A percentile compares a stretch with the other conserved stretches of the same genome.
These are phyloP conservation scores for Sphaeridia pumilis DNA, from an alignment of 2,888 invertebrate species.

Conservation along the genomic window DNA sequence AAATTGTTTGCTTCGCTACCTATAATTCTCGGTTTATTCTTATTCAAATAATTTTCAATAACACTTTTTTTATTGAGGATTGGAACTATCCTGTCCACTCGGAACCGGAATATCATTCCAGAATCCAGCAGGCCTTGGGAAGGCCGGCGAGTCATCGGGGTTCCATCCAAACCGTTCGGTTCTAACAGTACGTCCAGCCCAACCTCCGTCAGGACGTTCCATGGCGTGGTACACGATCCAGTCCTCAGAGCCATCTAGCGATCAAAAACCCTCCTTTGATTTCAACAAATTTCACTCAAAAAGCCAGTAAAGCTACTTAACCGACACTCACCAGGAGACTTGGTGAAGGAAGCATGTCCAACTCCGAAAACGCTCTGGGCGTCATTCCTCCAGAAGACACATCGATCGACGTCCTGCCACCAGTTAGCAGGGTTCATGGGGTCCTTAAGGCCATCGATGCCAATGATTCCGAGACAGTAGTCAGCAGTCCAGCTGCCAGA, in stretches of 20 bases:
- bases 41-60: no score
- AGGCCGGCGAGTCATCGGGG: neutral
- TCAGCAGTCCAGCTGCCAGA: conserved; percentile 33
- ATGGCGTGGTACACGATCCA: conserved; percentile 36
- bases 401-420: conserved; percentile 19
- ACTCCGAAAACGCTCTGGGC: conserved; percentile 27
- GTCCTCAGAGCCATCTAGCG: conserved; percentile 29
- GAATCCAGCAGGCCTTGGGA: neutral
- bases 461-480: conserved; percentile 31
- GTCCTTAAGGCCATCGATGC: conserved; percentile 27
- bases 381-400: conserved; percentile 33
- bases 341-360: conserved; percentile 32
- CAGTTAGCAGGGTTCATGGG: conserved; percentile 28
- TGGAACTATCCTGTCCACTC: neutral
- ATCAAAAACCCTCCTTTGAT: no score
- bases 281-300: no score
- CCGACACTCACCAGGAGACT: conserved; percentile 20
- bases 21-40: no score
- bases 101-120: neutral
- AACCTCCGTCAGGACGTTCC: conserved; percentile 25
- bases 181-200: conserved; percentile 30
- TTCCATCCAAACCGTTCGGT: conserved; percentile 21
- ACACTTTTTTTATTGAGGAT: no score
- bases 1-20: no score
- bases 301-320: neutral